Base-by-base conservation (phyloP, 1,140 invertebrate species). In the Lepidostoma basale region DNA sequence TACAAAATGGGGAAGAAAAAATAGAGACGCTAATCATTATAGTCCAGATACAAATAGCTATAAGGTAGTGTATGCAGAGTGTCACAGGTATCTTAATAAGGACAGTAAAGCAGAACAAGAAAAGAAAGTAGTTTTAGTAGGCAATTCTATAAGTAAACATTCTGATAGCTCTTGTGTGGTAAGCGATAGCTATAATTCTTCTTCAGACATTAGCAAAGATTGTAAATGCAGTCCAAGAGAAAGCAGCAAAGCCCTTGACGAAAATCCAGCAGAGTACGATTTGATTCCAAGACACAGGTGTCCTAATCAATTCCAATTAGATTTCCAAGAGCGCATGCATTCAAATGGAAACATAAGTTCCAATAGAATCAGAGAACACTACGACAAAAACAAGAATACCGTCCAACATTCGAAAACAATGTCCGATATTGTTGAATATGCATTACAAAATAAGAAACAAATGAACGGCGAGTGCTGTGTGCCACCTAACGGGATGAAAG, bases 381-480 rank as follows among this genome's bases (percentile, higher is more conserved):
- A 36, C 12, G 60, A 64, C 16, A 49, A 30, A 23, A 52, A 47
- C 22, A 49, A 45, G 47, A 49, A 64, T 45, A 18, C 22, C 33
- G 67, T 73, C 30, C 44, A 58, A 2, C 67, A 69, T 49, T 69
- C 67, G 0, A 73, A 64, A 28, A 73, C 71, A 8, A 73, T 73
- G 71, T 67, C 67, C 3, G 71, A 73, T 52, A 73, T 73, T 49
- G 71, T 73, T 1, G 68, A 73, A 18, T 69, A 67, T 49, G 64
- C 58, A 1, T 16, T 69, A 16, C 56, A 54, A 3, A 47, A 39
- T 8, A 60, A 56, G n/a, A 44, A 70, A 54, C 3, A 5, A 16
- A 42, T 14, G 9, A 42, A 14, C 12, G 52, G 47, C 45, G 33
- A 49, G n/a, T 16, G 14, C 20, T 20, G 18, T 14, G 52, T 42